Conservation (phyloP, 2,797 vertebrate genomes). For the Orientallactaga sibirica region DNA sequence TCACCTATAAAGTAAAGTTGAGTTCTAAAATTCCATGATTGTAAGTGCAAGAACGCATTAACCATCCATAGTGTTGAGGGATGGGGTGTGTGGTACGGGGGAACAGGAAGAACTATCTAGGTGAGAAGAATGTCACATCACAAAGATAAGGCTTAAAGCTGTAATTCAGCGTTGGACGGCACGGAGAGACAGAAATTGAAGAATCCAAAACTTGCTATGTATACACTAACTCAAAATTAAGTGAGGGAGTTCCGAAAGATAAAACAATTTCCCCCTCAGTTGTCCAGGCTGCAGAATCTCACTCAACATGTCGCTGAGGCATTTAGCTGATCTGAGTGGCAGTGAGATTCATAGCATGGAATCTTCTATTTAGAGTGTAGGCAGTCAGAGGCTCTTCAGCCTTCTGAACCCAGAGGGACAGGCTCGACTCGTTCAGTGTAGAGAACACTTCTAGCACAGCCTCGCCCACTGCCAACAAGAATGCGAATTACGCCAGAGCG, state of each 20-base stretch:
- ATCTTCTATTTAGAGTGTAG: conserved; percentile 4
- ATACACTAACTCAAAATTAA: neutral
- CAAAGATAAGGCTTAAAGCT: neutral
- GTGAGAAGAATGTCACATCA: neutral
- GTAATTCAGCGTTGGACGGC: neutral
- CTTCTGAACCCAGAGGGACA: conserved; percentile 37
- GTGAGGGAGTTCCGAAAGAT: neutral
- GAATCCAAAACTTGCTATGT: neutral
- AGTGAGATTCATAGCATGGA: neutral
- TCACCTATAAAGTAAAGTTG: neutral
- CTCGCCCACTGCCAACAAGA: neutral
- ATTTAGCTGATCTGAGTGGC: neutral
- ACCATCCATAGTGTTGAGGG: neutral
- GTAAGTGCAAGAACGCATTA: neutral
- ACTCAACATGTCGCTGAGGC: neutral
- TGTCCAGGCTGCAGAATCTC: neutral
- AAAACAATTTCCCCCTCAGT: neutral
- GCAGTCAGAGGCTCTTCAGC: neutral
- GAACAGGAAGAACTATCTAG: neutral
- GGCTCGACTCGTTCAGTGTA: neutral
- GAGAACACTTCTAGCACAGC: neutral
- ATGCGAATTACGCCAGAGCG: neutral
- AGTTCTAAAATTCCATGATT: neutral
- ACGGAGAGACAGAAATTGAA: neutral
- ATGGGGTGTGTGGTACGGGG: rapidly evolving